These are phyloP conservation scores for Micrasema longulum DNA, from an alignment of 1,140 invertebrate genomes.

Conservation along the genomic window DNA sequence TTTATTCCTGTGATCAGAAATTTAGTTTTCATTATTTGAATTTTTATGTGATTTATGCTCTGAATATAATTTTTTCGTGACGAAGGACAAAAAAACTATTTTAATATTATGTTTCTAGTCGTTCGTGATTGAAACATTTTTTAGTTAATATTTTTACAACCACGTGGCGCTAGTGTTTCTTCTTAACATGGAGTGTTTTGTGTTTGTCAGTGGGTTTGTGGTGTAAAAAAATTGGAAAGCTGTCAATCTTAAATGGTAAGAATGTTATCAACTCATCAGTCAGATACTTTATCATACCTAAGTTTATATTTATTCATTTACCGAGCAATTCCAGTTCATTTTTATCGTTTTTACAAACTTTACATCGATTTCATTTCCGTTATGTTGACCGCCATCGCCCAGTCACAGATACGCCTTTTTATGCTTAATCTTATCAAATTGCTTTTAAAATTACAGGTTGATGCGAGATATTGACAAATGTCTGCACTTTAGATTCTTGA, in stretches of 20 bases:
- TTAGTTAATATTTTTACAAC: slow-evolving; percentile 45
- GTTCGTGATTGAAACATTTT: slow-evolving; percentile 14
- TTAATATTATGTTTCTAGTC: neutral
- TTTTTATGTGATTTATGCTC: too few relatives aligned
- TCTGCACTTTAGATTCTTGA: neutral
- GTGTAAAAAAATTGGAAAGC: slow-evolving; percentile 43
- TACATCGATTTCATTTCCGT: slow-evolving; percentile 46
- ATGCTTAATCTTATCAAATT: slow-evolving; percentile 40
- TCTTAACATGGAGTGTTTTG: slow-evolving; percentile 47
- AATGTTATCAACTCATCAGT: slow-evolving; percentile 1
- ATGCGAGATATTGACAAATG: neutral
- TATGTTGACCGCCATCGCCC: slow-evolving; percentile 51
- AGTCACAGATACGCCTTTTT: slow-evolving; percentile 49
- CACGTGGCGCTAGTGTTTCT: slow-evolving; percentile 45
- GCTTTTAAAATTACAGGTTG: slow-evolving; percentile 16
- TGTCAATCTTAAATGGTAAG: slow-evolving; percentile 50
- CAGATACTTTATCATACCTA: slow-evolving; percentile 3
- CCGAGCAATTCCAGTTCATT: slow-evolving; percentile 1
- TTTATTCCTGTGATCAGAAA: too few relatives aligned
- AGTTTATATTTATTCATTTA: slow-evolving; percentile 9
- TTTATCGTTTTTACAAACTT: slow-evolving; percentile 16
- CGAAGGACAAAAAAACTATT: too few relatives aligned
- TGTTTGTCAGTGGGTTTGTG: slow-evolving; percentile 46
- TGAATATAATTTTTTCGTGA: too few relatives aligned
- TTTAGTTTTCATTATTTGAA: too few relatives aligned